Evolutionary conservation across 2,888 invertebrate genomes (phyloP), one percentile per base, ranked within the genome.

Genomic region (Prosopocoilus inquinatus): DNA sequence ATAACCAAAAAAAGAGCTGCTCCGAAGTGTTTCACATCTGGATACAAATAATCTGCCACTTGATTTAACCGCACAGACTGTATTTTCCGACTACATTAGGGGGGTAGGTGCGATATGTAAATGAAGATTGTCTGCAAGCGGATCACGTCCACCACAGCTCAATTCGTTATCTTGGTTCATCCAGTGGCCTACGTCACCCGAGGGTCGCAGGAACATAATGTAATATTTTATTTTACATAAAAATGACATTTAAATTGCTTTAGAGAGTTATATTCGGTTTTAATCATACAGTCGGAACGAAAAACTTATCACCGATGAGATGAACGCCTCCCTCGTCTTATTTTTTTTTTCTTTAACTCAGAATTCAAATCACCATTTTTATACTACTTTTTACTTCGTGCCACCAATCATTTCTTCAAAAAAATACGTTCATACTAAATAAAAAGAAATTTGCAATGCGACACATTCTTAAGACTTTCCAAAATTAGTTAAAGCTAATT

Each of bases 161-260:
- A 64, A 64, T 67, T 67, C 67, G 67, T 67, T 67, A 67, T 67
- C 67, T 66, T 60, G 55, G 34, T 54, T 58, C 57, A 61, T 57
- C 59, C 62, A 61, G 61, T 50, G 59, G 61, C 60, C 61, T 62
- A 56, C 64, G 59, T 59, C 61, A 53, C 57, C 58, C 44, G 56
- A 60, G 58, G 59, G 45, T 36, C 12, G 49, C 58, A 57, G 57
- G 57, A 56, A 57, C 54, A 50, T 60, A 55, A 60, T 60, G 58
- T 54, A 53, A 56, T 58, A 58, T 58, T 60, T 60, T 57, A 47
- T 55, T 55, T 58, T 56, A 58, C 59, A 62, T 63, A 59, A 56
- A 67, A 68, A 66, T 66, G 63, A 63, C 65, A 62, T 63, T 66
- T 59, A 65, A 64, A 67, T 67, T 67, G 64, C 67, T 61, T 65